phyloP scores from a whole-genome alignment of 2,113 vertebrate species.

The Peromyscus leucopus region DNA sequence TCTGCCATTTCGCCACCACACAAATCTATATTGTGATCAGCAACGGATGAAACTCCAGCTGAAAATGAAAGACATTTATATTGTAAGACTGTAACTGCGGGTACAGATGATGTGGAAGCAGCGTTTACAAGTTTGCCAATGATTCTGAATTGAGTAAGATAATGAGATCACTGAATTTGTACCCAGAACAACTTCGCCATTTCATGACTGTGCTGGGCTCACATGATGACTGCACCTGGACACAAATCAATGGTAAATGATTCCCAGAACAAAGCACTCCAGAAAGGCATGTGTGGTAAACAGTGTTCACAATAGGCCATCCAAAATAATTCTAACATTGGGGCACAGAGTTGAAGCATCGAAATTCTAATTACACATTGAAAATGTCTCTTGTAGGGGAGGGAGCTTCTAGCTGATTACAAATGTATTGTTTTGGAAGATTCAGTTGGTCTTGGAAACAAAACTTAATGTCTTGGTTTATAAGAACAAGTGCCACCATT shows the following conservation, averaged over 20 bases:
- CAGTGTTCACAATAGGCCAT: neutral
- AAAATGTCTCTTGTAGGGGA: neutral
- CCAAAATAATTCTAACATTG: neutral
- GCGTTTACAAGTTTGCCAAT: conserved; percentile 57
- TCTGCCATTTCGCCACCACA: conserved; percentile 18
- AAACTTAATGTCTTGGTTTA: neutral
- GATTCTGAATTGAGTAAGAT: neutral
- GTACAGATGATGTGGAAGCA: conserved; percentile 47
- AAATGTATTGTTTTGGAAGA: neutral
- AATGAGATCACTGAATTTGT: neutral
- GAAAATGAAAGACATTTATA: conserved; percentile 62
- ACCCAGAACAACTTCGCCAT: neutral
- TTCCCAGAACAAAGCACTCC: neutral
- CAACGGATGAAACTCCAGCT: conserved; percentile 45
- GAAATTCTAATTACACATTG: neutral
- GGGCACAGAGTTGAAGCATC: neutral
- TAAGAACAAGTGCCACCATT: neutral
- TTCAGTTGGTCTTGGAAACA: neutral
- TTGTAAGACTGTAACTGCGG: conserved; percentile 32
- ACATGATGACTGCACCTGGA: neutral
- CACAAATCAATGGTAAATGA: neutral
- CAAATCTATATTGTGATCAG: conserved; percentile 56
- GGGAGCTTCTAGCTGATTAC: neutral
- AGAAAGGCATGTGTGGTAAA: neutral
- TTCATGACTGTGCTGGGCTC: neutral